Conservation (phyloP, 2,797 vertebrate genomes). For the Galago senegalensis region DNA sequence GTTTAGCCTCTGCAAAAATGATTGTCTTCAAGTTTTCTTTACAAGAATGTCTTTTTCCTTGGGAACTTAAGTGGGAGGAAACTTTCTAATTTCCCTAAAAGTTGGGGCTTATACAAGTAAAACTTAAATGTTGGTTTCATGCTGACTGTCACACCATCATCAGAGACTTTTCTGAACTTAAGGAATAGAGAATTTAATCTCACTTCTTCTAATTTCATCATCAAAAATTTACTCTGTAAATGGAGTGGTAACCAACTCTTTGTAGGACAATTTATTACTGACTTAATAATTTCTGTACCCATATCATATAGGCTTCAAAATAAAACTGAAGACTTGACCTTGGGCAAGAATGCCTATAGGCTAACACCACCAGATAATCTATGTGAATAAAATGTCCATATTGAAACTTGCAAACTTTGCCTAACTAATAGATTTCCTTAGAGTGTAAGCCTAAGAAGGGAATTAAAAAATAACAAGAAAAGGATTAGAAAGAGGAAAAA, state of each 20-base stretch:
- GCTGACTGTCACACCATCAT: neutral
- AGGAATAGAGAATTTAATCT: neutral
- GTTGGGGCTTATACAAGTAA: neutral
- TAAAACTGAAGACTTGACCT: neutral
- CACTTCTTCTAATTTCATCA: neutral
- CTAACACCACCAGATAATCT: neutral
- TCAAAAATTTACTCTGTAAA: neutral
- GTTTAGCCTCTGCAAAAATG: neutral
- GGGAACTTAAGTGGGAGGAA: neutral
- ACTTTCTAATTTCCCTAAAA: neutral
- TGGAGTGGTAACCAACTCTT: neutral
- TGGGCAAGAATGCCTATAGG: neutral
- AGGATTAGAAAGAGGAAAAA: neutral
- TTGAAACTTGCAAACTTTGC: neutral
- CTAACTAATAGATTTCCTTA: neutral
- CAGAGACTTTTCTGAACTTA: neutral
- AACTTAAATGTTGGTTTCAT: neutral
- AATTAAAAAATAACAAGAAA: conserved; percentile 1
- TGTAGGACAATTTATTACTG: neutral
- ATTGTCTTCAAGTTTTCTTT: neutral
- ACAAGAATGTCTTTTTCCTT: neutral
- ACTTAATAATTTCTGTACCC: neutral
- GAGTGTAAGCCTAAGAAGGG: neutral
- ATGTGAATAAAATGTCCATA: neutral
- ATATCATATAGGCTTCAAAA: neutral